Base-by-base conservation (phyloP, 2,888 invertebrate species). In the Eubasilissa splendida region DNA sequence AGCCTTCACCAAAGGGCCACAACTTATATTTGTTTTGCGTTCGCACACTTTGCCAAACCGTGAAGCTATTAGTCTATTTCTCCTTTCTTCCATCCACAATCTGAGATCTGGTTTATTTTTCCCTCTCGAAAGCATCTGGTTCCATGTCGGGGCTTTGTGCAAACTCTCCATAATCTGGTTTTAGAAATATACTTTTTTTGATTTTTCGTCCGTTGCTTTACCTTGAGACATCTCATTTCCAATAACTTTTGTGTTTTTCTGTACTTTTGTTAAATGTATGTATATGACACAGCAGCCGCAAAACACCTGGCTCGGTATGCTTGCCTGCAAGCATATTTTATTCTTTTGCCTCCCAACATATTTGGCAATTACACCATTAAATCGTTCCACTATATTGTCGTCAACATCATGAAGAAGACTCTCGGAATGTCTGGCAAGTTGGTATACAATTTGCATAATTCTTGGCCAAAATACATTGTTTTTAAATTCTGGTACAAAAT, bases 371-470 rank as follows among this genome's bases (percentile, higher is more conserved):
- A 33, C 11, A 3, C 33, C 10, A 66, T 66, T 66, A n/a, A 66
- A 66, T 5, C 33, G 3, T 84, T 87, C 86, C 3, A 86, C 86
- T 8, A 75, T 65, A 80, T 86, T 86, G 59, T 84, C 87, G 71
- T 85, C 83, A 7, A 85, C 84, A 66, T 86, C 81, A 75, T 84
- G 81, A 4, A 85, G 78, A 14, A 86, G 78, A 68, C 68, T 85
- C 22, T 84, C 75, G 12, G 84, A 22, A 59, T 75, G 75, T 7
- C 31, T 42, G 42, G 75, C 42, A 22, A 75, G 60, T 59, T 75
- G 33, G 56, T 42, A 10, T 42, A 42, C 42, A 0, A 12, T 31
- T 42, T 66, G 12, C 9, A n/a, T 42, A 66, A 3, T 50, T 66
- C n/a, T 10, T n/a, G 42, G 10, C 3, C 11, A 11, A 11, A 31